Base-by-base conservation (phyloP, 2,797 vertebrate species). In the Buphagus erythrorhynchus region DNA sequence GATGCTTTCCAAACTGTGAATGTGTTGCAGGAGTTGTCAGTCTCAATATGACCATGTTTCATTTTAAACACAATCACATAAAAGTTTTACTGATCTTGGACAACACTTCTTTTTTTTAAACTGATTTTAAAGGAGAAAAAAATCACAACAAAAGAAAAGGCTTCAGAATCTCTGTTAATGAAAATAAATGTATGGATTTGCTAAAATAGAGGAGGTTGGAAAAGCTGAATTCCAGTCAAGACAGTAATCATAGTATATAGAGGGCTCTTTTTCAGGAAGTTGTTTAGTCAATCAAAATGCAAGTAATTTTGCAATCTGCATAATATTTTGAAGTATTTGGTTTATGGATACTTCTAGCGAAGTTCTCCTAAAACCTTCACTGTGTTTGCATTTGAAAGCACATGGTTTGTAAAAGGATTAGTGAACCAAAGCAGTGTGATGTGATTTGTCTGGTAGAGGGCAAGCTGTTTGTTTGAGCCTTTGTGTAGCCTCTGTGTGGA, bases 241-340 rank as follows among this genome's bases (percentile, higher is more conserved):
- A 29, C 10, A 26, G 40, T 59, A 87, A 91, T 87, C 7, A 13
- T 26, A 28, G 40, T 22, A 42, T 52, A 66, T 6, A 78, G 48
- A 78, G 26, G 55, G 18, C 15, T 86, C 36, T 73, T 33, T 45
- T 69, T 73, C 54, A 69, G 55, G 77, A 92, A 84, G 40, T 7
- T 92, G 76, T 82, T 94, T 93, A 92, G 71, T 85, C 80, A 90
- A 91, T 72, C 63, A 92, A 88, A 84, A 92, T 52, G 76, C 52
- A 91, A 82, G 58, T 85, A 38, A 71, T 43, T 29, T 82, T 93
- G 45, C 36, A 73, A 84, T 90, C 76, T 90, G 40, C 51, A 45
- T 73, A 74, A 63, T 88, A 82, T 77, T 80, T 66, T 66, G 29
- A 58, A 82, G 48, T 66, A 76, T 90, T 79, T 1, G 4, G 51